Evolutionary conservation across 2,888 invertebrate species (phyloP).

Genomic region (Rhodophaea formosa): DNA sequence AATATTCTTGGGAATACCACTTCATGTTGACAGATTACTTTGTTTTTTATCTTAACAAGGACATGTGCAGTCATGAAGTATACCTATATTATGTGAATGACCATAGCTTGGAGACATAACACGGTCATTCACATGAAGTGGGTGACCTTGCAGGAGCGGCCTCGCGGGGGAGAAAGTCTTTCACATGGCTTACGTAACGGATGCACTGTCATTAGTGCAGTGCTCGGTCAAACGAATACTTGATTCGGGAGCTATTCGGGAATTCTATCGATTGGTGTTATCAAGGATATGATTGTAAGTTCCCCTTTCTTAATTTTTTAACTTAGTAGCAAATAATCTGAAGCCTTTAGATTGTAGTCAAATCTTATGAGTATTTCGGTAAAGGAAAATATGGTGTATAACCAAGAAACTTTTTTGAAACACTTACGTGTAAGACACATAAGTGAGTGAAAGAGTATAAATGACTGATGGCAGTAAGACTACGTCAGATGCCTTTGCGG

Average conservation of each 20-base stretch:
- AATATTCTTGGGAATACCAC: not conserved
- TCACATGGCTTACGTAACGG: slow-evolving; percentile 33
- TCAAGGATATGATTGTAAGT: slow-evolving; percentile 2
- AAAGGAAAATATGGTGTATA: too few relatives aligned
- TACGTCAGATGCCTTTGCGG: too few relatives aligned
- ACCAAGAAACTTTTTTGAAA: too few relatives aligned
- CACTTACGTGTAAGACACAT: too few relatives aligned
- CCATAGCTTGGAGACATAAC: slow-evolving; percentile 8
- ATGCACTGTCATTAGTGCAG: not conserved
- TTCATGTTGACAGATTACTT: slow-evolving; percentile 1
- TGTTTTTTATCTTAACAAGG: not conserved
- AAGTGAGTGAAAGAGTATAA: too few relatives aligned
- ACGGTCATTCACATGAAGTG: slow-evolving; percentile 32
- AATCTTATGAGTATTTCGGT: too few relatives aligned
- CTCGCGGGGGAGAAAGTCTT: slow-evolving; percentile 46
- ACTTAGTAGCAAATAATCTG: too few relatives aligned
- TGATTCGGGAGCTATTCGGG: not conserved
- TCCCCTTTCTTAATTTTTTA: not conserved
- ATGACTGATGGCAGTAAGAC: too few relatives aligned
- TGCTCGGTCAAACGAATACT: slow-evolving; percentile 1
- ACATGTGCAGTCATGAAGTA: not conserved
- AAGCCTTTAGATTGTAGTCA: too few relatives aligned
- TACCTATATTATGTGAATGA: slow-evolving; percentile 1
- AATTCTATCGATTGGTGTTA: too few relatives aligned
- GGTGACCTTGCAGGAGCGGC: slow-evolving; percentile 33